Base-by-base conservation (phyloP, 2,113 vertebrate species). In the Panthera uncia region DNA sequence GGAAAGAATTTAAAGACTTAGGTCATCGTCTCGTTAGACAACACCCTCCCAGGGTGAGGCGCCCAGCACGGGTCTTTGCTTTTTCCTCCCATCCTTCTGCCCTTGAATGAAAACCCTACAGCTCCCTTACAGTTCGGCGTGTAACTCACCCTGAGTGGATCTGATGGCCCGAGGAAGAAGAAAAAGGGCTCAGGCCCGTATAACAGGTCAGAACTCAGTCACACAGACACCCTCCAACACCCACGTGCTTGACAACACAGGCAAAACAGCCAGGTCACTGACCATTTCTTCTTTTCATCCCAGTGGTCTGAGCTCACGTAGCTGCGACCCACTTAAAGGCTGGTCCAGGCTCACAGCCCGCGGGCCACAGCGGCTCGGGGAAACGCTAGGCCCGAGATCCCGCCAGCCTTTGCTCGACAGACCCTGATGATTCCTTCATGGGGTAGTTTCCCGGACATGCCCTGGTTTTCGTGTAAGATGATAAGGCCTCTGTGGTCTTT, bases 381-480 rank as follows among this genome's bases (percentile, higher is more conserved):
- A 48, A 84, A 41, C 16, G 1, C 13, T 1, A 0, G 57, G 89
- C 79, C 14, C 4, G 31, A 25, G 12, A 80, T 2, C 55, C 57
- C 50, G 55, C 19, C 1, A 16, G 55, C 1, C 79, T 82, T 74
- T n/a, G 73, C 80, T 71, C n/a, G 13, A 0, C 50, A 92, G 90
- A 91, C 79, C 79, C 29, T 9, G 88, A 48, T 80, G 25, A 78
- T 78, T 74, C 74, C 18, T 48, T 85, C 71, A 3, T 7, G 71
- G 80, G 36, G 71, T 89, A 89, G 74, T 89, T 96, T 92, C 83
- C 83, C 73, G 90, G 89, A 69, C 93, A 78, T 65, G 87, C 94
- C 74, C 90, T 27, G 87, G 90, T 96, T 97, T 97, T 95, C 76
- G 23, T 78, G 94, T 97, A 91, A 97, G 86, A 96, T 2, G 92